phyloP scores from a whole-genome alignment of 2,113 vertebrate genomes.

The Takifugu flavidus region DNA sequence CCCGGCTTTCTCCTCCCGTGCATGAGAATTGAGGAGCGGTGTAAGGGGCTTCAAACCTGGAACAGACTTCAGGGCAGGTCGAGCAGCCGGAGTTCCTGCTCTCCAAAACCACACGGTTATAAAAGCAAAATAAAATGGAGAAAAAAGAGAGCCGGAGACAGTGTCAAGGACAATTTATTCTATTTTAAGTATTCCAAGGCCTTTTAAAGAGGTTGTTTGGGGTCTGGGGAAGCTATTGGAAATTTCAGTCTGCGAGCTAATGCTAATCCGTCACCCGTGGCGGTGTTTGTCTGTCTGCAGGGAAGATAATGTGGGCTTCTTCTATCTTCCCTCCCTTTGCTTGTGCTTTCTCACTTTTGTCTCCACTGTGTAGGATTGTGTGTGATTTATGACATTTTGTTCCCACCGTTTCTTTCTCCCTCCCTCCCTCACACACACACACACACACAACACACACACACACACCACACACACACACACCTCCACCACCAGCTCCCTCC shows the following conservation, averaged over 20 bases:
- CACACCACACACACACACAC: conserved; percentile 13
- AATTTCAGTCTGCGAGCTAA: conserved; percentile 54
- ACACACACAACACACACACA: background rate
- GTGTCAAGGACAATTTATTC: conserved; percentile 54
- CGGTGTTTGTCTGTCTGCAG: conserved; percentile 56
- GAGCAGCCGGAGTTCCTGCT: conserved; percentile 27
- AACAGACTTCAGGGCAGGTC: conserved; percentile 15
- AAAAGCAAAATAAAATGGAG: conserved; percentile 19
- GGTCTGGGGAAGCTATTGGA: conserved; percentile 53
- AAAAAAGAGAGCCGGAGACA: conserved; percentile 25
- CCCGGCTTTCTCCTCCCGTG: conserved; percentile 2
- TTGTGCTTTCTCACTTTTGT: conserved; percentile 46
- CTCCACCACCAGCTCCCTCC: conserved; percentile 40
- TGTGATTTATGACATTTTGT: conserved; percentile 73
- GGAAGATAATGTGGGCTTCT: conserved; percentile 48
- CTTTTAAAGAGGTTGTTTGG: conserved; percentile 51
- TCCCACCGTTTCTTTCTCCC: conserved; percentile 48
- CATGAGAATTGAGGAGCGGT: conserved; percentile 10
- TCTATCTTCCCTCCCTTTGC: conserved; percentile 34
- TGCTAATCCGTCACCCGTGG: conserved; percentile 68
- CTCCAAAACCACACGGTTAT: conserved; percentile 14
- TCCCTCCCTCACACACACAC: background rate
- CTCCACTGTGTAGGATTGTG: conserved; percentile 56
- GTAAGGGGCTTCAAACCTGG: conserved; percentile 22
- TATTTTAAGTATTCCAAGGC: conserved; percentile 50